These are phyloP conservation scores for Panthera uncia DNA, from an alignment of 2,113 vertebrate species.

Conservation along the genomic window DNA sequence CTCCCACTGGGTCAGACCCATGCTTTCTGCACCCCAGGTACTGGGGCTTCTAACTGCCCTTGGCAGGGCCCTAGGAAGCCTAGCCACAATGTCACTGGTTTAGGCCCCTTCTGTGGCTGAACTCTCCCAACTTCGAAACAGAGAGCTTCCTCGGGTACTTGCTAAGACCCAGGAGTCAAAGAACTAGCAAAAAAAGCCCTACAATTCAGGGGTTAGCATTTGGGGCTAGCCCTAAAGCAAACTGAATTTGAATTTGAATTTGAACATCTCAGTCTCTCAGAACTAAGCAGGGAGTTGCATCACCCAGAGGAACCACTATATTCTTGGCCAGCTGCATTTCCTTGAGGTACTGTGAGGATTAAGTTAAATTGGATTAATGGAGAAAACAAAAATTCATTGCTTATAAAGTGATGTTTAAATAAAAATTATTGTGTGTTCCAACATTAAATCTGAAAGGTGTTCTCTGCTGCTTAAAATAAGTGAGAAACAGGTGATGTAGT, in stretches of 20 bases:
- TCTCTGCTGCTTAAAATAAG: conserved; percentile 54
- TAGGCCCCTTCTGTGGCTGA: background rate
- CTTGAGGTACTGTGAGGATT: background rate
- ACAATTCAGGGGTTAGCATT: background rate
- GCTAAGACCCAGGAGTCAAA: background rate
- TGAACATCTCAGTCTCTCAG: background rate
- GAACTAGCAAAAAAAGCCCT: background rate
- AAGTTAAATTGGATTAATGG: conserved; percentile 46
- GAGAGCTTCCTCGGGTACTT: background rate
- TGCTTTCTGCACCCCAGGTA: background rate
- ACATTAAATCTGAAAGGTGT: conserved; percentile 53
- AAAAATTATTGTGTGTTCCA: conserved; percentile 43
- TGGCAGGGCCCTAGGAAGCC: background rate
- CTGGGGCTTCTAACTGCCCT: background rate
- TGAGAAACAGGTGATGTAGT: conserved; percentile 35
- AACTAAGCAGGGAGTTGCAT: conserved; percentile 43
- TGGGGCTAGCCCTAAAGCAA: background rate
- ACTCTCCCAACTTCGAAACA: background rate
- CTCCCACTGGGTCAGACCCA: background rate
- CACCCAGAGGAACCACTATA: background rate
- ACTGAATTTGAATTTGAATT: background rate
- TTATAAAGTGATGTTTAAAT: conserved; percentile 57
- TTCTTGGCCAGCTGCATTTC: background rate
- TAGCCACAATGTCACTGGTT: background rate
- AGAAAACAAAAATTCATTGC: conserved; percentile 43